Base-by-base conservation (phyloP, 2,888 invertebrate species). In the Eumacrocentrus americanus region DNA sequence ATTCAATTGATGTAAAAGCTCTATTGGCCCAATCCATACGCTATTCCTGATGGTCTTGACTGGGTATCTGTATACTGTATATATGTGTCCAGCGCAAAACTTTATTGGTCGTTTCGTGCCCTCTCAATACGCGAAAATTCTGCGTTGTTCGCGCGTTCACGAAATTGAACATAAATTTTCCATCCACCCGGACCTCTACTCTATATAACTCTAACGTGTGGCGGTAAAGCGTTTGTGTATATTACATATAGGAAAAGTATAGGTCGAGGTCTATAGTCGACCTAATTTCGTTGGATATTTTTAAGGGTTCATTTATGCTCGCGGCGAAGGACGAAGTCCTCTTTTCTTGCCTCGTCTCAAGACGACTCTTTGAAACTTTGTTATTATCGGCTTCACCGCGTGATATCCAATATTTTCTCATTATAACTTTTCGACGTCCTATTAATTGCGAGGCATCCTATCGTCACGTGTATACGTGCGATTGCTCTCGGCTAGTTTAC, bases 91-190 rank as follows among this genome's bases (percentile, higher is more conserved):
- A n/a, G n/a, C n/a, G n/a, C n/a, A n/a, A n/a, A n/a, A n/a, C n/a
- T n/a, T n/a, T n/a, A n/a, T n/a, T n/a, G n/a, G n/a, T n/a, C n/a
- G n/a, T n/a, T n/a, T n/a, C n/a, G n/a, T n/a, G n/a, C n/a, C n/a
- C n/a, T n/a, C n/a, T n/a, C n/a, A n/a, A 67, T 67, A 72, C 62
- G 67, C 67, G 71, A 73, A 75, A 75, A 75, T 73, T 73, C 67
- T 66, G 67, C 57, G 58, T 53, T 64, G 68, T 64, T 72, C 70
- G 67, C 68, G 70, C 63, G 66, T 69, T 66, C 67, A 54, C 70
- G 64, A 70, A 75, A 76, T 74, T 73, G 71, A 65, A 72, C 71
- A 72, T 73, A 74, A 74, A 75, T 75, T 74, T 74, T 11, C 58
- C 14, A 50, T 42, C 40, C 55, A 18, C 42, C 38, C 7, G 18